Conservation (phyloP, 2,113 vertebrate genomes). For the Bettongia penicillata region DNA sequence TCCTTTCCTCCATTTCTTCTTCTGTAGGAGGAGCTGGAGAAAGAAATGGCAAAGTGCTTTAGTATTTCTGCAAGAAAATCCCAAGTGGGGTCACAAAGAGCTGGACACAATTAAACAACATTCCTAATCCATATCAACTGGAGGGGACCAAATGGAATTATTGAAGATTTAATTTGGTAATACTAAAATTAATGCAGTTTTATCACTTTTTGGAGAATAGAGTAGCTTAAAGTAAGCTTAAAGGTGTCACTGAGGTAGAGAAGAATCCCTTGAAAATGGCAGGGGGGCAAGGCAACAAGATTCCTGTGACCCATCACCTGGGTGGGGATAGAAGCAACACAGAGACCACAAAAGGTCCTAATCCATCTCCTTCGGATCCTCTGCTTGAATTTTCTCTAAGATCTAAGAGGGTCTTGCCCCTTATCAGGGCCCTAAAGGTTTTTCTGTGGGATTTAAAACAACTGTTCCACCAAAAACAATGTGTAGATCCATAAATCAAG, state of each 20-base stretch:
- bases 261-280: constrained; percentile 10
- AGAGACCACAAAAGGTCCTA: background rate
- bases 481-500: background rate
- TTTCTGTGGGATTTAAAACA: background rate
- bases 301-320: background rate
- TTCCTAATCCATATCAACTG: background rate
- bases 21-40: too few species aligned
- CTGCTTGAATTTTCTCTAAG: background rate
- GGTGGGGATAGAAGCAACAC: background rate
- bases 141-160: background rate
- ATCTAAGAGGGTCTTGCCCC: background rate
- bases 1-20: too few species aligned
- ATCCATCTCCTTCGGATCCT: background rate
- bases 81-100: too few species aligned
- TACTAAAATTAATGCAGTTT: background rate
- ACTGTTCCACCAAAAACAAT: background rate
- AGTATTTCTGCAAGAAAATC: too few species aligned
- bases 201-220: background rate
- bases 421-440: background rate
- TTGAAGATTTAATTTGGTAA: background rate
- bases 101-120: too few species aligned
- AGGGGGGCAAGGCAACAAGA: background rate
- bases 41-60: too few species aligned
- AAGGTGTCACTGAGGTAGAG: background rate
- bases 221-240: background rate